Base-by-base conservation (phyloP, 2,888 invertebrate genomes). In the Platycnemis pennipes region DNA sequence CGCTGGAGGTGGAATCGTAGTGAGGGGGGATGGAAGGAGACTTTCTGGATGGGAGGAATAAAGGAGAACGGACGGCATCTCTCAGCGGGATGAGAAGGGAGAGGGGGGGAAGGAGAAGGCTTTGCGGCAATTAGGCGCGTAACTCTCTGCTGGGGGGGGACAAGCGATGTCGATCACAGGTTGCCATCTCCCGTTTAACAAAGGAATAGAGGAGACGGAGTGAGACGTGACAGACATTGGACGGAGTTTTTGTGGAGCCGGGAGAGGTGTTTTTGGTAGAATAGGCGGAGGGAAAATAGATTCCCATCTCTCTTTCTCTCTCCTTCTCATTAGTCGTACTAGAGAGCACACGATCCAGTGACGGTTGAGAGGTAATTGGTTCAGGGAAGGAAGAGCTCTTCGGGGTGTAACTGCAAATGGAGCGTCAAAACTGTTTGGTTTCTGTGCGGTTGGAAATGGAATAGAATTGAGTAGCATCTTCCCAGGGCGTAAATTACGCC, bases 181-280 rank as follows among this genome's bases (percentile, higher is more conserved):
- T 77, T 37, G 77, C 77, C 77, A 77, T 77, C 77, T 37, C 37
- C 77, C 77, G 31, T 37, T 77, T 37, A 77, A 77, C 77, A 77
- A 77, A 77, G 37, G 77, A 31, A 77, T 77, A 13, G 31, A 22
- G 63, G 19, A n/a, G n/a, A n/a, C n/a, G n/a, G n/a, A n/a, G n/a
- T n/a, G n/a, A n/a, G n/a, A n/a, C n/a, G n/a, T n/a, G n/a, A n/a
- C n/a, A n/a, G n/a, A n/a, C n/a, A n/a, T n/a, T n/a, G n/a, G n/a
- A n/a, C n/a, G n/a, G n/a, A n/a, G n/a, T n/a, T n/a, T n/a, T n/a
- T n/a, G n/a, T n/a, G n/a, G n/a, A n/a, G n/a, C n/a, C n/a, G n/a
- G n/a, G n/a, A n/a, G n/a, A n/a, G 87, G 45, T 87, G 87, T 87
- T 87, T 45, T 85, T 85, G 44, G 87, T 87, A 37, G 26, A 87